Evolutionary conservation across 2,113 vertebrate genomes (phyloP).

Genomic region (Tringa solitaria): DNA sequence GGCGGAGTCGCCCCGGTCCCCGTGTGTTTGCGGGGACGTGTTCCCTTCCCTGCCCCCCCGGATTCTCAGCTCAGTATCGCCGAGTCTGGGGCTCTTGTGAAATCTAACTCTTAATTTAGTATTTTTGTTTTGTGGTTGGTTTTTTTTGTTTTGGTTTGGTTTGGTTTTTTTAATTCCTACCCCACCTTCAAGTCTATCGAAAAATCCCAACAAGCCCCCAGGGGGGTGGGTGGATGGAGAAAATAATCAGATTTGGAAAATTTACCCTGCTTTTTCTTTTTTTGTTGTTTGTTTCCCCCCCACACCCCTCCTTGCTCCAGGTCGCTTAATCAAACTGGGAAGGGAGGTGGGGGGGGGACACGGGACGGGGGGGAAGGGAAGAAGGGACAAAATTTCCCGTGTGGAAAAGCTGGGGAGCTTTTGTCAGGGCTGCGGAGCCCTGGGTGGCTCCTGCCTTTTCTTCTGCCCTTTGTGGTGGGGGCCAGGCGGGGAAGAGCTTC

Average conservation of each 20-base stretch:
- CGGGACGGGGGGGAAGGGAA: neutral
- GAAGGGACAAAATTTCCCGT: neutral
- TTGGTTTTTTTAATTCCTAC: neutral
- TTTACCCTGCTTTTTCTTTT: neutral
- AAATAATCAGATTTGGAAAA: neutral
- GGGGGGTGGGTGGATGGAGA: neutral
- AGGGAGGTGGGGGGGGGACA: too few species aligned
- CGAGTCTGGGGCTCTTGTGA: neutral
- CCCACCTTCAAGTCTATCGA: neutral
- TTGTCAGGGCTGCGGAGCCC: neutral
- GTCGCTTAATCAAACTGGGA: neutral
- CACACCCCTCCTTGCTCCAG: neutral
- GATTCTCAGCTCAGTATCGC: neutral
- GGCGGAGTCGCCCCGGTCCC: neutral
- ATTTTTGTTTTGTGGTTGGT: neutral
- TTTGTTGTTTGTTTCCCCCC: neutral
- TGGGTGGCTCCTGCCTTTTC: neutral
- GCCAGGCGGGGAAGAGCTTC: neutral
- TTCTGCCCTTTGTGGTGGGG: conserved; percentile 29
- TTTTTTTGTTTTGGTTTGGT: too few species aligned
- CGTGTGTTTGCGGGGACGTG: neutral
- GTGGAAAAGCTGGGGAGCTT: neutral
- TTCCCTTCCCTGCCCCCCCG: neutral
- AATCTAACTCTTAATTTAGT: neutral
- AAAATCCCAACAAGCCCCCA: neutral